Evolutionary conservation across 1,140 invertebrate species (phyloP).

Genomic region (Caenorhabditis remanei): DNA sequence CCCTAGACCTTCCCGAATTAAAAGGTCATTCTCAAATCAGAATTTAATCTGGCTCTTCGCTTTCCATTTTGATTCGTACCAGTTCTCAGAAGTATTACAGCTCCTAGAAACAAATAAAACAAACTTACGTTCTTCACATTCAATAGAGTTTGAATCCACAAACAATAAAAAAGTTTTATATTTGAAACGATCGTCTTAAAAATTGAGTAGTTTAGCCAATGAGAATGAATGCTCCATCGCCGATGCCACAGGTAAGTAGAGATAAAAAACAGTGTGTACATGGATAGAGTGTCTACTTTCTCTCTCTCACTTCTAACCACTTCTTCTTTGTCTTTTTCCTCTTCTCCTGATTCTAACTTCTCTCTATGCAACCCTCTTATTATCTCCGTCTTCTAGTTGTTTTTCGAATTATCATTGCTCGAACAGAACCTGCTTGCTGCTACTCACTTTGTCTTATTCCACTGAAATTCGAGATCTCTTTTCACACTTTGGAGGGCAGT

Average conservation of each 20-base stretch:
- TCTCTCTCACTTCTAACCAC: neutral
- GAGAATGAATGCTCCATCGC: slow-evolving; percentile 46
- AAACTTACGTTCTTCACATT: too few species aligned
- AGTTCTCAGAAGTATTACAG: too few species aligned
- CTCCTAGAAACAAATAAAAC: too few species aligned
- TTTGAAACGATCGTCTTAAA: neutral
- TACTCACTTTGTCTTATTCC: neutral
- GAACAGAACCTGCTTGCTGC: slow-evolving; percentile 17
- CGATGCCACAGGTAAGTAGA: slow-evolving; percentile 32
- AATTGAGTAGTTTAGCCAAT: slow-evolving; percentile 38
- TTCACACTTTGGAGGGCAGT: neutral
- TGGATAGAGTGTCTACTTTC: slow-evolving; percentile 16
- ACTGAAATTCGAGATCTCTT: slow-evolving; percentile 9
- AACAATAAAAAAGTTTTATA: too few species aligned
- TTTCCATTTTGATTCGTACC: too few species aligned
- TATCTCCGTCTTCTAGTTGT: neutral
- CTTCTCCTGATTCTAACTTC: slow-evolving; percentile 20
- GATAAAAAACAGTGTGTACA: slow-evolving; percentile 9
- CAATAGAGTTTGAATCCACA: too few species aligned
- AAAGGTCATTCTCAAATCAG: too few species aligned
- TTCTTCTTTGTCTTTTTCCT: slow-evolving; percentile 8
- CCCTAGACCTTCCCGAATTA: too few species aligned
- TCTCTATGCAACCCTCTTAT: neutral
- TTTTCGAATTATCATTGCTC: neutral
- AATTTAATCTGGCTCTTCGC: too few species aligned